These are phyloP conservation scores for Lasioglossum figueresi DNA, from an alignment of 2,888 invertebrate species.

Conservation along the genomic window DNA sequence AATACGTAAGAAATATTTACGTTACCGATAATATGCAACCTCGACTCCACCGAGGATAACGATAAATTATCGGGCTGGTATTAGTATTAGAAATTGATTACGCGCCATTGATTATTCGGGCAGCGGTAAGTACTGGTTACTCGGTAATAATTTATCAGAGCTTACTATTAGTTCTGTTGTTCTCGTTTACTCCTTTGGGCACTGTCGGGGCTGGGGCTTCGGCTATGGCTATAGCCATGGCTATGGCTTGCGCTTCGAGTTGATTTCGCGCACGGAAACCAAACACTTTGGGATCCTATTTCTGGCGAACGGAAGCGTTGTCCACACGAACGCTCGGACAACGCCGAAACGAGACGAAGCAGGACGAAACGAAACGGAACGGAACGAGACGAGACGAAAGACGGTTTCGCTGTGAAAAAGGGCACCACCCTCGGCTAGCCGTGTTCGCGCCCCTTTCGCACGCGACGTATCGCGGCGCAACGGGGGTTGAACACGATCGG, in stretches of 20 bases:
- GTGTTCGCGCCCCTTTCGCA: constrained; percentile 41
- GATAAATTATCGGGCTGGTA: constrained; percentile 62
- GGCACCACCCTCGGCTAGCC: constrained; percentile 3
- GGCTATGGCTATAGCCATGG: not conserved
- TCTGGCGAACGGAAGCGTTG: constrained; percentile 24
- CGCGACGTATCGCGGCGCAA: constrained; percentile 57
- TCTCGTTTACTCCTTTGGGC: constrained; percentile 36
- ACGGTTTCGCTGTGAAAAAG: constrained; percentile 25
- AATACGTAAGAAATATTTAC: constrained; percentile 31
- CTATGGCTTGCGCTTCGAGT: not conserved
- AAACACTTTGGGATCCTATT: constrained; percentile 23
- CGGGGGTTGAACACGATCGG: constrained; percentile 65
- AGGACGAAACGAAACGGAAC: not conserved
- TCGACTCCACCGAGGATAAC: constrained; percentile 41
- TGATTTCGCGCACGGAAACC: constrained; percentile 27
- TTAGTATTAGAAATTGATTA: constrained; percentile 66
- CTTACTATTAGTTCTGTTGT: constrained; percentile 63
- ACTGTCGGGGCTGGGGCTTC: not conserved
- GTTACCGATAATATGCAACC: constrained; percentile 49
- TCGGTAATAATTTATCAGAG: constrained; percentile 66
- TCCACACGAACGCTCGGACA: not conserved
- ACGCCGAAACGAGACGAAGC: not conserved
- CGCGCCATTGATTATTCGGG: constrained; percentile 63
- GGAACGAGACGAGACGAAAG: not conserved
- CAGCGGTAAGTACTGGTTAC: constrained; percentile 59